Evolutionary conservation across 1,140 invertebrate genomes (phyloP), one percentile per base, ranked within the genome.

Genomic region (Telenomus remus): DNA sequence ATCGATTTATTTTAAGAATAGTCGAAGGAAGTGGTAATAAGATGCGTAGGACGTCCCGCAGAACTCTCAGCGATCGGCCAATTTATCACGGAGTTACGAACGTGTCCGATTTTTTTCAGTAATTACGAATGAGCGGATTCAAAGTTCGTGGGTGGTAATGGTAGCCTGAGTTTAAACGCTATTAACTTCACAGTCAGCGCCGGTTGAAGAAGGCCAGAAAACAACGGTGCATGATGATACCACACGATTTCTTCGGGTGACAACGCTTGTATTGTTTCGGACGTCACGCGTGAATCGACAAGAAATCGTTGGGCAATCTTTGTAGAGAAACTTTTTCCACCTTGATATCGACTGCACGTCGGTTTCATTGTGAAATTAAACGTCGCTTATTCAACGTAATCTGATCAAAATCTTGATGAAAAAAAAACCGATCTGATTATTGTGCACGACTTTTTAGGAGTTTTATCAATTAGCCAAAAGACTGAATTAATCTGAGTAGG

Each of bases 81-180:
- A 64, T 72, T 59, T 64, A 64, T 73, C 55, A 73, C 13, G 42
- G 43, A 12, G 37, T 39, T 39, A 56, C 37, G 50, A 48, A 54
- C 50, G 43, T 55, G 43, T 46, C 43, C 34, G 16, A n/a, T n/a
- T 61, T 64, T 75, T 55, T 69, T 64, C 44, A 56, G 33, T 63
- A 63, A 68, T 68, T 68, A 64, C 55, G 55, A 59, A 55, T 47
- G 53, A 33, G 12, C 14, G 39, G 53, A 53, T 56, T 53, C n/a
- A 0, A n/a, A 35, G 16, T 65, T 60, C 60, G 72, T 75, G 72
- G 65, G 65, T 76, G 73, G 73, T 66, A 66, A 76, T 76, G 42
- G 66, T 66, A 76, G 66, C 56, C 47, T 61, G 50, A n/a, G 39
- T 12, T n/a, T 43, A 53, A 66, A 51, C 16, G 64, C 49, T 59